Evolutionary conservation across 2,113 vertebrate species (phyloP), one percentile per base, ranked within the genome.

Genomic region (Pterophyllum scalare): DNA sequence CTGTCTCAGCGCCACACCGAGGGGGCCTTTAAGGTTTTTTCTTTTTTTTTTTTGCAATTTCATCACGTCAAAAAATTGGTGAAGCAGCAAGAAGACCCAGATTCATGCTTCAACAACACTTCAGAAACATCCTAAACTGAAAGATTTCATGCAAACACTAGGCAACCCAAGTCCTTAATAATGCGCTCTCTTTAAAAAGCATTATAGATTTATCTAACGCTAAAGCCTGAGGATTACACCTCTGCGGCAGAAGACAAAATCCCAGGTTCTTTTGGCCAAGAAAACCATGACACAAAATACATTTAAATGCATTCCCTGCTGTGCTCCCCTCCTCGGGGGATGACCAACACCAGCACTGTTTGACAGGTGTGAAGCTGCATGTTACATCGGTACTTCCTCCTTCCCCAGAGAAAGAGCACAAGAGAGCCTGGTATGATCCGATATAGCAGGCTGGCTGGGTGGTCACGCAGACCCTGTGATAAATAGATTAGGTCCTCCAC

Each of bases 401-500:
- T 58, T 91, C 92, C 93, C 90, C 58, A 49, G 90, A 92, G 90
- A 83, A 87, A 60, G 49, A 87, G 86, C 89, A 87, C 85, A 58
- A 52, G 87, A 84, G 89, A 90, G 87, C 67, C 89, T 91, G 88
- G 79, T 84, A 89, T 89, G 91, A 93, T 93, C 89, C 83, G 93
- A 93, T 94, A 94, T 83, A 94, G 90, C 81, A 77, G 90, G 83
- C 83, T 74, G 89, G 88, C 87, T 89, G 92, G 94, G 91, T 88
- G 94, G 93, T 92, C 94, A 93, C 87, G 56, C 92, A 88, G 92
- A 90, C 90, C 91, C 88, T 87, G 91, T 91, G 93, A 95, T 95
- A 94, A 95, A 95, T 93, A 95, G 94, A 96, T 95, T 93, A 95
- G 91, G 93, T 84, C 91, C 88, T 92, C 88, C 92, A 92, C 92